phyloP scores from a whole-genome alignment of 2,113 vertebrate species.

The Cercocebus atys region DNA sequence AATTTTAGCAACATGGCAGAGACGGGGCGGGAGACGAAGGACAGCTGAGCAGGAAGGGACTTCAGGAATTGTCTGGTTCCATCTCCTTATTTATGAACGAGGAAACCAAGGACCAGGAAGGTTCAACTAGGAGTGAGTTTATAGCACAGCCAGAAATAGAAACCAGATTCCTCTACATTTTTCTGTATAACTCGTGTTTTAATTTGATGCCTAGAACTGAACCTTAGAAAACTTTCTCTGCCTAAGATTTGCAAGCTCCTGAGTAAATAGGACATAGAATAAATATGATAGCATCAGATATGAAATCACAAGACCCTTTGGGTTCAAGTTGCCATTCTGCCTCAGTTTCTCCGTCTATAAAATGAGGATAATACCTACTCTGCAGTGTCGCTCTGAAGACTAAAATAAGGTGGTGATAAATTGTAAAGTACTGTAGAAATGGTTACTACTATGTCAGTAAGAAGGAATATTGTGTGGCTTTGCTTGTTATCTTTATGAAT shows the following conservation, averaged over 20 bases:
- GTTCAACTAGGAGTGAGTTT: not conserved
- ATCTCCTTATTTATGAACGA: not conserved
- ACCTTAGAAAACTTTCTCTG: not conserved
- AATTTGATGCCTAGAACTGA: not conserved
- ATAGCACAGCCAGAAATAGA: constrained; percentile 35
- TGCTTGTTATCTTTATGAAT: not conserved
- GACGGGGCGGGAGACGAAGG: constrained; percentile 45
- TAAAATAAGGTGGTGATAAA: not conserved
- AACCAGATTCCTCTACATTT: not conserved
- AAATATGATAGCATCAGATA: not conserved
- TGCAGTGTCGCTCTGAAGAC: not conserved
- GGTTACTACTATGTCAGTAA: not conserved
- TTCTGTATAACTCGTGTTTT: not conserved
- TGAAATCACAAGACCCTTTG: not conserved
- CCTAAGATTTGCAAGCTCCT: not conserved
- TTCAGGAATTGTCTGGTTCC: not conserved
- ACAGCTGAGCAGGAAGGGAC: constrained; percentile 59
- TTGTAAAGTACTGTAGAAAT: not conserved
- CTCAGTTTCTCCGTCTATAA: not conserved
- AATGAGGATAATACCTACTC: not conserved
- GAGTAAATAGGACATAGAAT: not conserved
- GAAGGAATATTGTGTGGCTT: not conserved
- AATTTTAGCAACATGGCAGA: constrained; percentile 55
- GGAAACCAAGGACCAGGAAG: not conserved
- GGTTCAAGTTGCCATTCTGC: not conserved